Conservation (phyloP, 2,888 invertebrate species). For the Acheta domesticus region DNA sequence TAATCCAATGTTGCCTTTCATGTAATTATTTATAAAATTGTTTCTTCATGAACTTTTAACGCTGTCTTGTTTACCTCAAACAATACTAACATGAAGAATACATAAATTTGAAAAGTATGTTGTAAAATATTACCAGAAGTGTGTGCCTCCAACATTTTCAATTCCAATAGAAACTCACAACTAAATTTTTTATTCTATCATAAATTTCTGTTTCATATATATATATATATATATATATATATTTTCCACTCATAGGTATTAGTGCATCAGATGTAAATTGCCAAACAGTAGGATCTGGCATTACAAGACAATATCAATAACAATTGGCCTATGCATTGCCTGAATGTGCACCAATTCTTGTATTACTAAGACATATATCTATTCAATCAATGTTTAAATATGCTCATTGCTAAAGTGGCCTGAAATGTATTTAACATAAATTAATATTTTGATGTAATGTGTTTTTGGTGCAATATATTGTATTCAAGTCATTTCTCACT, state of each 20-base stretch:
- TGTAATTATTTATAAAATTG: not conserved
- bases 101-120: not conserved
- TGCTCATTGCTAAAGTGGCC: not conserved
- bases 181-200: too few species aligned
- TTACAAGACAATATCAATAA: not conserved
- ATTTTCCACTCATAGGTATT: too few species aligned
- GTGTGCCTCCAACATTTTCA: too few species aligned
- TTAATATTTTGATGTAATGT: constrained; percentile 2
- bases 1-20: constrained; percentile 10
- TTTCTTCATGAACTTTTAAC: not conserved
- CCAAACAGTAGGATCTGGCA: too few species aligned
- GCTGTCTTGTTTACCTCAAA: not conserved
- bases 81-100: not conserved
- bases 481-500: not conserved
- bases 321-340: not conserved
- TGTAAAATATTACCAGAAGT: not conserved
- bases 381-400: not conserved
- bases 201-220: too few species aligned
- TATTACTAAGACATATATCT: not conserved
- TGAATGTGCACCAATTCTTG: not conserved
- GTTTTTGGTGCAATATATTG: not conserved
- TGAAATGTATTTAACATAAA: not conserved
- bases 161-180: too few species aligned
- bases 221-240: too few species aligned
- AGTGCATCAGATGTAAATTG: too few species aligned